Base-by-base conservation (phyloP, 2,888 invertebrate genomes). In the Idaea biselata region DNA sequence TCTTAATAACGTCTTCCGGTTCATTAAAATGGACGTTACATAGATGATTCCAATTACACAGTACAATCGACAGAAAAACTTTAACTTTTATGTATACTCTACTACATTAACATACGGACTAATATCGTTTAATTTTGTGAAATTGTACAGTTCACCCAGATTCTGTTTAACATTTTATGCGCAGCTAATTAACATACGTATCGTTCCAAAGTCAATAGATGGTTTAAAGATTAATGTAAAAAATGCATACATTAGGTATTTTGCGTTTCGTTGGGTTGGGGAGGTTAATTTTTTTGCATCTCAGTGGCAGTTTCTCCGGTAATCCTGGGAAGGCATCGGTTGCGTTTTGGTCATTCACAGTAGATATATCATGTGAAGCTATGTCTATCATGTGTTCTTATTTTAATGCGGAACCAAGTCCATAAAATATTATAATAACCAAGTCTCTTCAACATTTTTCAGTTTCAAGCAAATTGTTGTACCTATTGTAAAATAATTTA, bases 1-100 rank as follows among this genome's bases (percentile, higher is more conserved):
- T 75, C 68, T 73, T 82, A 84, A 83, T 84, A 72, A 77, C 68
- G 58, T 66, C 79, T 84, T 88, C 89, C 88, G 82, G 77, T 75
- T 77, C 72, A 82, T 84, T 81, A 81, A 75, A 78, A 81, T 77
- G 76, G 68, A 70, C 64, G 65, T 67, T 32, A 32, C 32, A 32
- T 70, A 70, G 61, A 71, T 70, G 70, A 76, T 76, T 76, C 68
- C 64, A 61, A 68, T 67, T 60, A 58, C 56, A 58, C 18, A 58
- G 33, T 54, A 32, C 61, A 59, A 31, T 54, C 33, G 53, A 16
- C 44, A 44, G 14, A 3, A 4, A 44, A 44, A 44, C 44, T 44
- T 17, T 54, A 53, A 58, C 58, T 6, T 25, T 17, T 14, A 32
- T 54, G 56, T 64, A 17, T 60, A 64, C 60, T 55, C 14, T 61